Evolutionary conservation across 92 coral and sea anemone species (phyloP).

Genomic region (Porites evermanni): DNA sequence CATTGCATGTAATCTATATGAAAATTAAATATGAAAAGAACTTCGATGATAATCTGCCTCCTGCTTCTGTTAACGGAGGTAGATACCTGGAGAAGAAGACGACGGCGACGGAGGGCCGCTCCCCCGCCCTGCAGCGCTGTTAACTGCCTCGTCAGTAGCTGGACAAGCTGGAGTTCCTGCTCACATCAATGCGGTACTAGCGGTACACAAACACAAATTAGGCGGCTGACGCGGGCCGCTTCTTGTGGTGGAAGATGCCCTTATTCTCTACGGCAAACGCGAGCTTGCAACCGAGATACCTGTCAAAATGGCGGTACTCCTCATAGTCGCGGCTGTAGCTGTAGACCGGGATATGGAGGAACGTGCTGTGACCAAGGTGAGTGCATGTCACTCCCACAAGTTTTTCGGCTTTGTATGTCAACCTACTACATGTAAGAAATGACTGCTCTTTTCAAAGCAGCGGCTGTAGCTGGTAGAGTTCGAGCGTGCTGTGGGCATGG

Average conservation of each 20-base stretch:
- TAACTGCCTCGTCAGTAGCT: constrained; percentile 70
- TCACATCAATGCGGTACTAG: constrained; percentile 72
- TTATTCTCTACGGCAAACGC: constrained; percentile 54
- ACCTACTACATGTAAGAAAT: constrained; percentile 1
- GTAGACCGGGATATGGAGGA: constrained; percentile 69
- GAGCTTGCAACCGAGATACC: constrained; percentile 60
- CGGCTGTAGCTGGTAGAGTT: constrained; percentile 61
- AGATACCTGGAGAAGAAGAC: constrained; percentile 42
- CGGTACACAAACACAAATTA: constrained; percentile 65
- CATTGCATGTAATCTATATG: no score
- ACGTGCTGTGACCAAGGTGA: constrained; percentile 76
- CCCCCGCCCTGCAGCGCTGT: constrained; percentile 58
- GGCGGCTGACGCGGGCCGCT: constrained; percentile 44
- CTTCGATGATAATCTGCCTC: neutral
- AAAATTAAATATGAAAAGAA: constrained; percentile 1
- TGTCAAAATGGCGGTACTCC: constrained; percentile 77
- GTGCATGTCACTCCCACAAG: neutral
- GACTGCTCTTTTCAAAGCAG: constrained; percentile 70
- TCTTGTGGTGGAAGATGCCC: constrained; percentile 72
- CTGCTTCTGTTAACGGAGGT: constrained; percentile 18
- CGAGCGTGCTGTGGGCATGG: constrained; percentile 71
- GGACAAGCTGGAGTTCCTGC: constrained; percentile 78
- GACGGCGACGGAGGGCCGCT: constrained; percentile 56
- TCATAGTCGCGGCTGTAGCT: constrained; percentile 47
- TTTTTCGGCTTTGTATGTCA: no score